Evolutionary conservation across 2,797 vertebrate genomes (phyloP).

Genomic region (Schizopygopsis pylzovi): DNA sequence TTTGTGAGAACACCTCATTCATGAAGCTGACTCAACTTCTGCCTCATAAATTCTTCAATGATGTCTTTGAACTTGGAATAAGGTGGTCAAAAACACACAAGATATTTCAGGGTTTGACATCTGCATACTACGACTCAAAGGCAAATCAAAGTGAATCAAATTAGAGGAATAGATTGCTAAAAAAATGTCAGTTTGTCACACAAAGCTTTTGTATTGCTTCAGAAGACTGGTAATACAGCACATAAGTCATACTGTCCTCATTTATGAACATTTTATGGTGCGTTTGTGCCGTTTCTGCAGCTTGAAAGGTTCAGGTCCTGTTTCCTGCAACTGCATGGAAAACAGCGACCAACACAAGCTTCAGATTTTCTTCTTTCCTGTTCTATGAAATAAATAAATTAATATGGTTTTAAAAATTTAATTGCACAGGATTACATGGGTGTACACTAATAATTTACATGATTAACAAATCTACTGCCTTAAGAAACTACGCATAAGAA

Average conservation of each 20-base stretch:
- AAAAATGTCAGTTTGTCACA: not conserved
- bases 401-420: not conserved
- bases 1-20: conserved; percentile 27
- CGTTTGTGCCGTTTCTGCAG: not conserved
- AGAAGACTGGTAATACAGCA: not conserved
- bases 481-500: not conserved
- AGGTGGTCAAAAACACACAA: not conserved
- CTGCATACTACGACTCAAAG: not conserved
- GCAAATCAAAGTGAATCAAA: conserved; percentile 1
- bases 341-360: not conserved
- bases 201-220: not conserved
- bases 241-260: not conserved
- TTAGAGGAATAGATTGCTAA: not conserved
- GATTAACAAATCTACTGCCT: conserved; percentile 5
- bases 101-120: not conserved
- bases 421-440: not conserved
- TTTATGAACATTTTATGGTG: not conserved
- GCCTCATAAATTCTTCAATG: conserved; percentile 35
- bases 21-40: conserved; percentile 32
- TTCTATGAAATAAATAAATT: not conserved
- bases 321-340: not conserved
- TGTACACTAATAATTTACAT: not conserved
- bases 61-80: conserved; percentile 13
- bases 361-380: not conserved
- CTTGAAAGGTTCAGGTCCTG: not conserved